These are phyloP conservation scores for Acleris literana DNA, from an alignment of 2,888 invertebrate genomes.

Conservation along the genomic window DNA sequence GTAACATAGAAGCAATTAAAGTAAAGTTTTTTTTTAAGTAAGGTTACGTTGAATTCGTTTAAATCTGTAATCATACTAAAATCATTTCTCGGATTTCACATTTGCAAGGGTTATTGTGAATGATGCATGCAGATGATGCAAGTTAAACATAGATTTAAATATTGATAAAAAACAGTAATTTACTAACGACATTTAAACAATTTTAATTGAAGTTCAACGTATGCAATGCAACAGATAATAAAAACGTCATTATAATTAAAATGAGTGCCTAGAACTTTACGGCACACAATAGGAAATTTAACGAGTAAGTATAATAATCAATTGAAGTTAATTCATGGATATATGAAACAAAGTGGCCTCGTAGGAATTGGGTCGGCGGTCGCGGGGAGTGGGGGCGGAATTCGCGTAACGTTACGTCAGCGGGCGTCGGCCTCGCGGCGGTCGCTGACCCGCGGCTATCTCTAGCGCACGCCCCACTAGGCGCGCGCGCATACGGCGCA, in stretches of 20 bases:
- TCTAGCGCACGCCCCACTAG: slow-evolving; percentile 66
- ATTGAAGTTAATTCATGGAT: slow-evolving; percentile 63
- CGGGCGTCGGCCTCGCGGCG: slow-evolving; percentile 79
- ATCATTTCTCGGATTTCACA: too few relatives aligned
- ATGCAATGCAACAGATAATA: slow-evolving; percentile 18
- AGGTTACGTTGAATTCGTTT: too few relatives aligned
- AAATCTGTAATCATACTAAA: too few relatives aligned
- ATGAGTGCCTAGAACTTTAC: slow-evolving; percentile 28
- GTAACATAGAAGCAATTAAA: too few relatives aligned
- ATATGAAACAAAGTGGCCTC: slow-evolving; percentile 73
- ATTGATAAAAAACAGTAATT: too few relatives aligned
- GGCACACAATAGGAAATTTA: neutral
- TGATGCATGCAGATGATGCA: too few relatives aligned
- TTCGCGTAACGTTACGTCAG: slow-evolving; percentile 83
- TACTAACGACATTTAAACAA: too few relatives aligned
- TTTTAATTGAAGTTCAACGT: neutral
- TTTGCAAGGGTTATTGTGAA: too few relatives aligned
- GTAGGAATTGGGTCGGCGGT: slow-evolving; percentile 79
- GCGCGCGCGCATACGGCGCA: slow-evolving; percentile 68
- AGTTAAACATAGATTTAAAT: too few relatives aligned
- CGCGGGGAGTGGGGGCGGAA: slow-evolving; percentile 62
- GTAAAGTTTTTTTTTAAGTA: too few relatives aligned
- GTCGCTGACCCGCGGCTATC: slow-evolving; percentile 80
- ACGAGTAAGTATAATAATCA: slow-evolving; percentile 62
- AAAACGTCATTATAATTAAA: slow-evolving; percentile 27